Evolutionary conservation across 2,888 invertebrate genomes (phyloP).

Genomic region (Melanostoma scalare): DNA sequence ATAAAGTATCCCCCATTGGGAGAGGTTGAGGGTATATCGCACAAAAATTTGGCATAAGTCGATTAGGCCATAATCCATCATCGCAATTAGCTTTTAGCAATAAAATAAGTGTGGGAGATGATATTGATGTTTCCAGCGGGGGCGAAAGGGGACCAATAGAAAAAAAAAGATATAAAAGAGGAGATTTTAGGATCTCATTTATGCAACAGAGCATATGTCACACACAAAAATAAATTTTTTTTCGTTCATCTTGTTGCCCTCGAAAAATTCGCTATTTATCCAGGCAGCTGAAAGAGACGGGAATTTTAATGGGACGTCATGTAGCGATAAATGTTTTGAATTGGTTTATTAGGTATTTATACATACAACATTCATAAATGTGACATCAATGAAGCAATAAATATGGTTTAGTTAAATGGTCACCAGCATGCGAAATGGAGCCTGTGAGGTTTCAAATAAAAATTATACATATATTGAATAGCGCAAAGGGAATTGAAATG

Average conservation of each 20-base stretch:
- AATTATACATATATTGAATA: not conserved
- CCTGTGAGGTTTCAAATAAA: conserved; percentile 10
- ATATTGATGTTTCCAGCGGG: conserved; percentile 38
- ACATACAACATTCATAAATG: conserved; percentile 20
- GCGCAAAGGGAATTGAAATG: conserved; percentile 28
- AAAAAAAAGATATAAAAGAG: conserved; percentile 34
- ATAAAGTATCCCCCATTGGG: not conserved
- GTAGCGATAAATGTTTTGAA: conserved; percentile 56
- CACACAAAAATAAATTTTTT: conserved; percentile 39
- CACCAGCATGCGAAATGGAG: conserved; percentile 32
- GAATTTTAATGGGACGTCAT: conserved; percentile 65
- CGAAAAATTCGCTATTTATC: conserved; percentile 28
- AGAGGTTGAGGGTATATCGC: not conserved
- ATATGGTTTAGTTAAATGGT: conserved; percentile 52
- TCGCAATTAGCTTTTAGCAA: conserved; percentile 67
- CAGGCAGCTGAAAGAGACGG: not conserved
- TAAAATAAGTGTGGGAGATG: conserved; percentile 30
- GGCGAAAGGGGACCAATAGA: not conserved
- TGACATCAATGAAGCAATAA: conserved; percentile 54
- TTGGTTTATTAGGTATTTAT: conserved; percentile 36
- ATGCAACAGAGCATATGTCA: conserved; percentile 65
- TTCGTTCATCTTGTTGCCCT: not conserved
- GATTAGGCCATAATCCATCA: conserved; percentile 72
- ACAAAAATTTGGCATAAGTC: conserved; percentile 66
- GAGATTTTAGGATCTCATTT: conserved; percentile 57